These are phyloP conservation scores for Psix sp. DNA, from an alignment of 1,140 invertebrate species.

Conservation along the genomic window DNA sequence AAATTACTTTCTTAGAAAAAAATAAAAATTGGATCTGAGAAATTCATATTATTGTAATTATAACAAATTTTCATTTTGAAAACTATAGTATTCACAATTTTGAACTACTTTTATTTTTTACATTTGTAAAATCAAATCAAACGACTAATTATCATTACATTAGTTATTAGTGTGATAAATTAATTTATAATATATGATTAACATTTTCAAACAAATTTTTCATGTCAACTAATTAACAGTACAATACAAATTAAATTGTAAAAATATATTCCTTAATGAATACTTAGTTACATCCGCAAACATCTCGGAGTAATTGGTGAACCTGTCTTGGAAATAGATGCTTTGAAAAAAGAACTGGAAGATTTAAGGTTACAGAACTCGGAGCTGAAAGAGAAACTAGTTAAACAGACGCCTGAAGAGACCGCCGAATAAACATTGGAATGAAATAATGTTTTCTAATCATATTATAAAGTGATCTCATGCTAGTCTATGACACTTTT, in stretches of 20 bases:
- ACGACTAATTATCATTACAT: too few relatives aligned
- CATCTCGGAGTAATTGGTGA: slow-evolving; percentile 72
- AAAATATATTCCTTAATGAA: slow-evolving; percentile 54
- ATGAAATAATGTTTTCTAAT: neutral
- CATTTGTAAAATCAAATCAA: too few relatives aligned
- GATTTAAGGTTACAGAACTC: slow-evolving; percentile 78
- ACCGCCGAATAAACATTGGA: slow-evolving; percentile 46
- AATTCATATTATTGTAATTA: too few relatives aligned
- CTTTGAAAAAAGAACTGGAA: slow-evolving; percentile 77
- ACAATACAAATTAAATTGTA: slow-evolving; percentile 3
- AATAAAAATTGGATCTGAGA: too few relatives aligned
- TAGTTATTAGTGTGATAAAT: too few relatives aligned
- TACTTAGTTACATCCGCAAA: slow-evolving; percentile 75
- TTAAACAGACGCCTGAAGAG: slow-evolving; percentile 63
- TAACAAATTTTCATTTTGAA: too few relatives aligned
- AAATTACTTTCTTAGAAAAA: too few relatives aligned
- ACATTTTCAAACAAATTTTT: neutral
- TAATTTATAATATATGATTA: too few relatives aligned
- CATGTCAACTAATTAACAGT: neutral
- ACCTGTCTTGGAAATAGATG: slow-evolving; percentile 66
- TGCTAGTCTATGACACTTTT: slow-evolving; percentile 59
- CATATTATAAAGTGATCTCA: slow-evolving; percentile 49
- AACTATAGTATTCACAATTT: too few relatives aligned
- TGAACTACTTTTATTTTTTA: too few relatives aligned
- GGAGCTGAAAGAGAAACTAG: slow-evolving; percentile 80